These are phyloP conservation scores for Tenualosa ilisha DNA, from an alignment of 2,797 vertebrate genomes.

Conservation along the genomic window DNA sequence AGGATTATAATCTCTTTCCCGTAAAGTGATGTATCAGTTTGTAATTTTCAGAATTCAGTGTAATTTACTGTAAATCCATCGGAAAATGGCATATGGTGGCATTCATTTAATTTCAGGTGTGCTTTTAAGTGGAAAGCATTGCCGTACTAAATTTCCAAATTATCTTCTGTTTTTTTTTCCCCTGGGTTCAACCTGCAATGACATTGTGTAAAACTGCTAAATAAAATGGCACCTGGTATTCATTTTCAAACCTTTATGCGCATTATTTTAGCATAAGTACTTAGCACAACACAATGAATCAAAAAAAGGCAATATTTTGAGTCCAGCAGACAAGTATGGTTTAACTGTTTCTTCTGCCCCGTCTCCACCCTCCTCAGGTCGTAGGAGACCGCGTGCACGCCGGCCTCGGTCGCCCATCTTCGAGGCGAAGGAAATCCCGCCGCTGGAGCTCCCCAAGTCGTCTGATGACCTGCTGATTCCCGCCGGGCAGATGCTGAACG, in stretches of 20 bases:
- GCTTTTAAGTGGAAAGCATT: neutral
- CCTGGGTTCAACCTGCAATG: neutral
- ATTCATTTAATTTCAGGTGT: neutral
- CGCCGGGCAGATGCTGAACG: constrained; percentile 89
- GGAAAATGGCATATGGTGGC: neutral
- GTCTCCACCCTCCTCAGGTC: constrained; percentile 71
- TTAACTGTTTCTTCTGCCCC: neutral
- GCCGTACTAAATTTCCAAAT: too few relatives aligned
- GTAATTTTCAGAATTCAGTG: neutral
- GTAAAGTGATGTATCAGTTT: neutral
- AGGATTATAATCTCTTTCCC: neutral
- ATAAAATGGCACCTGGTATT: neutral
- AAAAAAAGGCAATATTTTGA: neutral
- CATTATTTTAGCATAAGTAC: neutral
- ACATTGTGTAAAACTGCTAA: neutral
- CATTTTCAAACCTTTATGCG: neutral
- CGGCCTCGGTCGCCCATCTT: constrained; percentile 85
- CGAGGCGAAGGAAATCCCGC: constrained; percentile 89
- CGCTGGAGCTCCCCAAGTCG: constrained; percentile 90
- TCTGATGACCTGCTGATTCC: constrained; percentile 94
- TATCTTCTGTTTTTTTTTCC: neutral
- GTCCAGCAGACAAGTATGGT: neutral
- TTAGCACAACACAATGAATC: neutral
- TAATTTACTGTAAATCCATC: neutral
- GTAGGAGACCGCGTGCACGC: constrained; percentile 80